A percentile compares a stretch with the other conserved stretches of the same genome.
phyloP scores from a whole-genome alignment of 2,113 vertebrate species.

The Rafetus swinhoei region DNA sequence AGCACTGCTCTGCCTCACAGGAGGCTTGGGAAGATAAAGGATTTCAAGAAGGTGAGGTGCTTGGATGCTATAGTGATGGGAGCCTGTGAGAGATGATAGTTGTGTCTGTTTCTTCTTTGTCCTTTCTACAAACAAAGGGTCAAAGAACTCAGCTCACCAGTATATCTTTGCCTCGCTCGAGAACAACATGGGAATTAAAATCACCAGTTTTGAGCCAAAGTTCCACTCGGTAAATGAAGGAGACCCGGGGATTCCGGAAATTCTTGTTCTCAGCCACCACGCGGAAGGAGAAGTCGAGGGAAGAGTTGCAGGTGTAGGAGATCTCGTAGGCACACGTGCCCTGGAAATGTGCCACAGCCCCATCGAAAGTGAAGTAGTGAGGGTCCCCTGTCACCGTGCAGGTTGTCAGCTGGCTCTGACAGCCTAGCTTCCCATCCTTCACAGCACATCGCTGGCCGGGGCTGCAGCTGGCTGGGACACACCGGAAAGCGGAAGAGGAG shows the following conservation, averaged over 20 bases:
- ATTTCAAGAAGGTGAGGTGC: background rate
- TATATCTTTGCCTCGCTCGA: conserved; percentile 20
- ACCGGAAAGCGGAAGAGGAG: conserved; percentile 51
- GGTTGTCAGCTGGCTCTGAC: conserved; percentile 57
- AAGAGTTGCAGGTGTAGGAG: conserved; percentile 46
- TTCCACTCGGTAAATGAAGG: conserved; percentile 42
- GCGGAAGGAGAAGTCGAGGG: conserved; percentile 33
- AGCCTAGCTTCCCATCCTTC: conserved; percentile 53
- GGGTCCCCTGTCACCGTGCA: conserved; percentile 80
- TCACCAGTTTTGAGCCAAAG: background rate
- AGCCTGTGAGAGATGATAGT: background rate
- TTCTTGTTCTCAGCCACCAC: conserved; percentile 71
- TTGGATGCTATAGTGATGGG: background rate
- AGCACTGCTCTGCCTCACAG: too few species aligned
- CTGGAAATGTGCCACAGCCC: conserved; percentile 78
- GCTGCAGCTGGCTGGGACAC: conserved; percentile 45
- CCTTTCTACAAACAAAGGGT: background rate
- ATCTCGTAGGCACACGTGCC: conserved; percentile 83
- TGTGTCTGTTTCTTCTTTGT: background rate
- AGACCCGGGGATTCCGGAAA: conserved; percentile 65
- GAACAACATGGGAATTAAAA: background rate
- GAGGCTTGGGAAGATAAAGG: background rate
- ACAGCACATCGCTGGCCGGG: conserved; percentile 63
- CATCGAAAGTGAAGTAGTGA: conserved; percentile 83
- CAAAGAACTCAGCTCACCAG: conserved; percentile 56